Conservation (phyloP, 37 sponge, comb jelly and placozoan species). For the Ianthella basta region DNA sequence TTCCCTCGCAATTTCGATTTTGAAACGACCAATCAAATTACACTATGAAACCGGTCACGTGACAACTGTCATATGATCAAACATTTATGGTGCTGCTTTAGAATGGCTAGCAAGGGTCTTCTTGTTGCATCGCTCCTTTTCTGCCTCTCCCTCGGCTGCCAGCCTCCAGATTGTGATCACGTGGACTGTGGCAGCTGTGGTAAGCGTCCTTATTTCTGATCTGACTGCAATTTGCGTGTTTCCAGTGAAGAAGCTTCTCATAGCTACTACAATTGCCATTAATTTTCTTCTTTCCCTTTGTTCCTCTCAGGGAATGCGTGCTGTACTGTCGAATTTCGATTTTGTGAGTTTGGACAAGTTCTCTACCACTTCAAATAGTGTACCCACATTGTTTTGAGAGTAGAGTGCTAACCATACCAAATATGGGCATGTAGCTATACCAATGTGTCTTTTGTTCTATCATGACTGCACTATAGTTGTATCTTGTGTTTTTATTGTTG, state of each 20-base stretch:
- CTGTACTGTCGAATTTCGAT: slow-evolving; percentile 62
- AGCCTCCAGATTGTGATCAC: slow-evolving; percentile 85
- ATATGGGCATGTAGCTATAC: no score
- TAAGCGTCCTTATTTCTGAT: slow-evolving; percentile 7
- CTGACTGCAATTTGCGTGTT: background rate
- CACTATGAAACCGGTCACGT: background rate
- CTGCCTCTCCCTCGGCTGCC: slow-evolving; percentile 37
- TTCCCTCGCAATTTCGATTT: slow-evolving; percentile 1
- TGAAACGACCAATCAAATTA: slow-evolving; percentile 25
- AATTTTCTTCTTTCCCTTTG: slow-evolving; percentile 2
- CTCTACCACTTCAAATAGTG: no score
- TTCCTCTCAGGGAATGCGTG: slow-evolving; percentile 71
- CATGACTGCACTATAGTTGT: background rate
- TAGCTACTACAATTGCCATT: background rate
- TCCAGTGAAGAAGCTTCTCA: no score
- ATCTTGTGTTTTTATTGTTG: background rate
- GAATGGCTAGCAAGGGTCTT: background rate
- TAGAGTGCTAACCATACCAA: no score
- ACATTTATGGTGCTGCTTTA: background rate
- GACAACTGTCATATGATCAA: slow-evolving; percentile 1
- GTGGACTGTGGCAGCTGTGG: slow-evolving; percentile 88
- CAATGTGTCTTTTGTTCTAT: no score
- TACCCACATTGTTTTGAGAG: no score
- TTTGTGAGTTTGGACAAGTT: slow-evolving; percentile 54
- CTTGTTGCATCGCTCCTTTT: slow-evolving; percentile 25